Evolutionary conservation across 2,113 vertebrate species (phyloP).

Genomic region (Parus major): DNA sequence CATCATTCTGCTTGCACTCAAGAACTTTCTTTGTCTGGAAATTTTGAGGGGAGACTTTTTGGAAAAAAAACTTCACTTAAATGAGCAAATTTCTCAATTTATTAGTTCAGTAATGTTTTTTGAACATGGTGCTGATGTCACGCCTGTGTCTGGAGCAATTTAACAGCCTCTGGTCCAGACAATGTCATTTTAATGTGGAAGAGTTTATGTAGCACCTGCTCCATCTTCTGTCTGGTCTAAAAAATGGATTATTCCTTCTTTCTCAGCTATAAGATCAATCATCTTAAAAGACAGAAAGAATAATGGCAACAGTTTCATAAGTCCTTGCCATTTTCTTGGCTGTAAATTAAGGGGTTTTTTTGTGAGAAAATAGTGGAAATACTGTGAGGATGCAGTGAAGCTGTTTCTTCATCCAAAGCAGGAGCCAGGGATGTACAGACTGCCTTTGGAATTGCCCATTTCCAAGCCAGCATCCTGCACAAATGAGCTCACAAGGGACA

Average conservation of each 20-base stretch:
- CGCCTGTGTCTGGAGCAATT: neutral
- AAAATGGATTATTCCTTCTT: neutral
- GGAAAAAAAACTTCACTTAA: neutral
- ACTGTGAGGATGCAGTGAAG: neutral
- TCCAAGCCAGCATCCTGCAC: neutral
- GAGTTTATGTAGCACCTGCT: neutral
- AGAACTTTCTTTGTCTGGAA: neutral
- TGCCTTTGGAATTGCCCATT: neutral
- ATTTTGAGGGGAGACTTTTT: neutral
- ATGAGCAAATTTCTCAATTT: neutral
- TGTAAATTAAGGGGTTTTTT: neutral
- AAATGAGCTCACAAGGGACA: constrained; percentile 48
- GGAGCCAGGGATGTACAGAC: neutral
- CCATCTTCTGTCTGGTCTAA: neutral
- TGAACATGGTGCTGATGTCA: neutral
- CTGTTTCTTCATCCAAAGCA: neutral
- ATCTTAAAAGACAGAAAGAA: neutral
- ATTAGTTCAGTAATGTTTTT: neutral
- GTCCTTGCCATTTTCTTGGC: neutral
- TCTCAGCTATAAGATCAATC: neutral
- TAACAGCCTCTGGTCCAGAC: neutral
- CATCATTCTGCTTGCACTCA: neutral
- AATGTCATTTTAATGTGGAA: neutral
- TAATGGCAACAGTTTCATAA: neutral
- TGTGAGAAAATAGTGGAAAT: neutral